Conservation (phyloP, 2,888 invertebrate genomes). For the Tanytarsus gracilentus region DNA sequence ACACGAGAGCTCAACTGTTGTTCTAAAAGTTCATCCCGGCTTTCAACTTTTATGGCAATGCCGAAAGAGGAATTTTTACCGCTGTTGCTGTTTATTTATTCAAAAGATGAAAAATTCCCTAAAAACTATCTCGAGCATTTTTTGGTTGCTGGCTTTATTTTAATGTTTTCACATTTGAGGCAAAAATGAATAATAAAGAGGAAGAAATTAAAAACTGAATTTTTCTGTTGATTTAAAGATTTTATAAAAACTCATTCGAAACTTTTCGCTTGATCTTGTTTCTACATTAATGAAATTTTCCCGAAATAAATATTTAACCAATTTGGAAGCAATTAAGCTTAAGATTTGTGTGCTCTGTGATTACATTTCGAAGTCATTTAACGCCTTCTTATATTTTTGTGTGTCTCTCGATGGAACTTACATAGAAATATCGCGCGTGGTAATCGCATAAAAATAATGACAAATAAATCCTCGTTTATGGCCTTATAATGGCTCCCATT, state of each 20-base stretch:
- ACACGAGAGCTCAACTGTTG: no score
- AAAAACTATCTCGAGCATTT: neutral
- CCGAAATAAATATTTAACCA: no score
- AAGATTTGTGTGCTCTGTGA: neutral
- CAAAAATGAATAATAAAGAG: no score
- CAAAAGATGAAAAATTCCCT: neutral
- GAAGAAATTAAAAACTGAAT: no score
- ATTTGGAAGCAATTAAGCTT: slow-evolving; percentile 12
- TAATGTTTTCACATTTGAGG: no score
- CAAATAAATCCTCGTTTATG: slow-evolving; percentile 15
- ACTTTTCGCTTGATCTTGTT: no score
- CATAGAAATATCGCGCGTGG: neutral
- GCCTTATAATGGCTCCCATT: neutral
- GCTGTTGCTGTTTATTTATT: slow-evolving; percentile 1
- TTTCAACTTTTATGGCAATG: no score
- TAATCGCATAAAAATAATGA: slow-evolving; percentile 12
- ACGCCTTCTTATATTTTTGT: neutral
- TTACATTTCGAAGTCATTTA: neutral
- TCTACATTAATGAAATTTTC: no score
- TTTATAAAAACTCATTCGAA: no score
- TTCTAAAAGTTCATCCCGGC: no score
- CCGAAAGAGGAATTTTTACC: no score
- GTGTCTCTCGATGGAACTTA: neutral
- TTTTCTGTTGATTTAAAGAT: no score
- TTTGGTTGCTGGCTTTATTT: neutral